Percentiles rank a stretch among this genome's conserved stretches.
phyloP scores from a whole-genome alignment of 2,797 vertebrate genomes.

The Brachyalestes nurse region DNA sequence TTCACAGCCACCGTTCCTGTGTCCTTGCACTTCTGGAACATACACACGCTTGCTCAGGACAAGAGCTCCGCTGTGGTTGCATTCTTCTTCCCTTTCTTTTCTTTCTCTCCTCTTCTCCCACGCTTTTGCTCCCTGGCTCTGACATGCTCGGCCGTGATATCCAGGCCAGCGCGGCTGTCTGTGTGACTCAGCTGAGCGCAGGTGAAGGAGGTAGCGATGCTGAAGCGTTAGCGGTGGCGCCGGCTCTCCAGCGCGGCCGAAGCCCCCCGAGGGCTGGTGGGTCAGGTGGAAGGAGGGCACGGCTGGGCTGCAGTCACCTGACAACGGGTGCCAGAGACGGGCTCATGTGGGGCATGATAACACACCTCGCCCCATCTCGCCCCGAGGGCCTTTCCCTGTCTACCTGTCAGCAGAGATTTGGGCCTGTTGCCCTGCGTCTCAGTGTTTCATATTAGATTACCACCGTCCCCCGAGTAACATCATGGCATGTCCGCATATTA shows the following conservation, averaged over 20 bases:
- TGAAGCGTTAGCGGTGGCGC: not conserved
- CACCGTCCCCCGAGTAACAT: slow-evolving; percentile 3
- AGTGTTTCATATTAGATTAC: slow-evolving; percentile 44
- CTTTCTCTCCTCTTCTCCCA: slow-evolving; percentile 1
- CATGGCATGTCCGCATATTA: not conserved
- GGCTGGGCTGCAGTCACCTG: slow-evolving; percentile 45
- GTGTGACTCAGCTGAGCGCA: slow-evolving; percentile 28
- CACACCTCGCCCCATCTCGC: slow-evolving; percentile 27
- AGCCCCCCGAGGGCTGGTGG: slow-evolving; percentile 41
- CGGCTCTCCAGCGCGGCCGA: slow-evolving; percentile 14
- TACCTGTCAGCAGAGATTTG: slow-evolving; percentile 57
- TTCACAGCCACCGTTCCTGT: slow-evolving; percentile 47
- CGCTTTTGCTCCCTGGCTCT: slow-evolving; percentile 1
- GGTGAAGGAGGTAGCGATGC: slow-evolving; percentile 11
- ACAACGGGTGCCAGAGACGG: slow-evolving; percentile 37
- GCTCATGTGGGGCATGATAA: slow-evolving; percentile 40
- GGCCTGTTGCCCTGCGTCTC: slow-evolving; percentile 18
- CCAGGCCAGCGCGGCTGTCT: slow-evolving; percentile 42
- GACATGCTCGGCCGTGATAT: slow-evolving; percentile 47
- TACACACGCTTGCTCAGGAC: slow-evolving; percentile 24
- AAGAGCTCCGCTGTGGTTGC: not conserved
- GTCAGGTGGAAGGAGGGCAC: slow-evolving; percentile 47
- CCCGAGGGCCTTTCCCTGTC: slow-evolving; percentile 47
- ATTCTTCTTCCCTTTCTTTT: not conserved
- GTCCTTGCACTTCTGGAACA: slow-evolving; percentile 67